Percentiles rank a stretch among this genome's conserved stretches.
These are phyloP conservation scores for Drosophila lacteicornis DNA, from an alignment of 1,140 invertebrate genomes.

Conservation along the genomic window DNA sequence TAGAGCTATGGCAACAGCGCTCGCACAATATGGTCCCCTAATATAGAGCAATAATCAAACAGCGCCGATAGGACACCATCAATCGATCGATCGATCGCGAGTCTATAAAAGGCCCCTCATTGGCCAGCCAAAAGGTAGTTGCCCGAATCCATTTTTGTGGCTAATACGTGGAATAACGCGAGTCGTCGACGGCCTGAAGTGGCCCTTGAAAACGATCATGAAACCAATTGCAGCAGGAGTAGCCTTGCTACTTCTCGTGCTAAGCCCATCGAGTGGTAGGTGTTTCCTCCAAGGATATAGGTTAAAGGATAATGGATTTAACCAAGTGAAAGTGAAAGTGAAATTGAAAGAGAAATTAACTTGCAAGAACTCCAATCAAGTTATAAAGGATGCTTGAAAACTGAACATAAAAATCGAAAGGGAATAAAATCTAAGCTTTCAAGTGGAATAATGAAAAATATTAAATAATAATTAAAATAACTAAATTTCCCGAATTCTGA, in stretches of 20 bases:
- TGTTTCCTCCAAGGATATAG: slow-evolving; percentile 6
- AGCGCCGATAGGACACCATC: slow-evolving; percentile 38
- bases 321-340: not conserved
- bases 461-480: too few relatives aligned
- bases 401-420: not conserved
- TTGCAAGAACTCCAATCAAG: too few relatives aligned
- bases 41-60: slow-evolving; percentile 49
- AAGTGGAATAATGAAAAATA: too few relatives aligned
- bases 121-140: slow-evolving; percentile 34
- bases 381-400: not conserved
- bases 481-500: too few relatives aligned
- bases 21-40: slow-evolving; percentile 37
- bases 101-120: slow-evolving; percentile 36
- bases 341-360: too few relatives aligned
- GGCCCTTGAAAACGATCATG: slow-evolving; percentile 38
- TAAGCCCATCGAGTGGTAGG: slow-evolving; percentile 40
- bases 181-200: slow-evolving; percentile 11
- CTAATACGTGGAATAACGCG: slow-evolving; percentile 28
- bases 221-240: slow-evolving; percentile 38
- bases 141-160: slow-evolving; percentile 44
- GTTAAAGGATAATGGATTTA: not conserved
- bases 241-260: slow-evolving; percentile 42
- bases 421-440: too few relatives aligned
- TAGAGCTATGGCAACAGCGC: slow-evolving; percentile 47
- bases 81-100: slow-evolving; percentile 24